Evolutionary conservation across 2,888 invertebrate genomes (phyloP), one percentile per base, ranked within the genome.

Genomic region (Phalangium opilio): DNA sequence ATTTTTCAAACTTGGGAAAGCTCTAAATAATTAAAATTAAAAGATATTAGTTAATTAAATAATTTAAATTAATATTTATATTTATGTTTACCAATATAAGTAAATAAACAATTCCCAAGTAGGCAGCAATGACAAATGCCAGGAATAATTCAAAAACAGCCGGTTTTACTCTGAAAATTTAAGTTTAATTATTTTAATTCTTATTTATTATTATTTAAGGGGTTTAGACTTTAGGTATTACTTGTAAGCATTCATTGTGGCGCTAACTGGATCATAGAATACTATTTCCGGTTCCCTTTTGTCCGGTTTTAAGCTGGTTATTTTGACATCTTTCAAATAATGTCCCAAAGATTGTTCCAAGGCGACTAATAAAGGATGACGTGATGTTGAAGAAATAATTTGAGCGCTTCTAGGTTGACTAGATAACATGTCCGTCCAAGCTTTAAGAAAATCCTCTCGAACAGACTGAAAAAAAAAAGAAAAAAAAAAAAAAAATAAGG

Each of bases 271-370:
- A 57, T 84, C 81, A 65, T 91, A 95, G 58, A 95, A 80, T 58
- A 84, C 77, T 69, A 84, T 87, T 63, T 95, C 93, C 0, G 93
- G 91, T 64, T 95, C 95, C 53, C 53, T 73, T 61, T 79, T 80
- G 66, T 89, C 89, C 0, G 82, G 77, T 34, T 74, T 71, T 57
- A 55, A 50, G 36, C 52, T 50, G 2, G 58, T 59, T 44, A 77
- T 66, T 61, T 81, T 76, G 10, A 84, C 81, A 58, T 86, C 85
- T 56, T 77, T 77, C 57, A 86, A 73, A 68, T 82, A 83, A 52
- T 81, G 52, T 36, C 58, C 53, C 59, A 68, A 55, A 3, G 63
- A 61, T 51, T 63, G 61, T 48, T 66, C 63, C 40, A 68, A 53
- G 7, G 64, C 62, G 14, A 68, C 51, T n/a, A 67, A 45, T 20